Base-by-base conservation (phyloP, 2,888 invertebrate species). In the Latrodectus elegans region DNA sequence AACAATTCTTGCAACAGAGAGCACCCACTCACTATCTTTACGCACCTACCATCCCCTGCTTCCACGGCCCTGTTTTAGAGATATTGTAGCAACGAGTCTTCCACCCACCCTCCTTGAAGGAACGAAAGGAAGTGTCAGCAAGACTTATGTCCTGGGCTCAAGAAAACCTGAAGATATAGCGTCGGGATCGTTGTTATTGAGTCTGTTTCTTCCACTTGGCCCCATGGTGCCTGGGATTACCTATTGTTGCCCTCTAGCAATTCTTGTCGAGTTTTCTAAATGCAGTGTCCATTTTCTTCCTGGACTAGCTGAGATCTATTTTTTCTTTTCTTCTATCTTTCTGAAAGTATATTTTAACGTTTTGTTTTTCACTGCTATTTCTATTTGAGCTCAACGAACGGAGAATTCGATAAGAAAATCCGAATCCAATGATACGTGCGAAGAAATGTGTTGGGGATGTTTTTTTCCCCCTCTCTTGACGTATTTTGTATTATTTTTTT, bases 151-250 rank as follows among this genome's bases (percentile, higher is more conserved):
- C 78, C 52, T 55, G 22, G 84, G 78, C 67, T 77, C 73, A 84
- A 73, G 78, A 38, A 78, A 68, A 71, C 60, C 67, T 49, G 52
- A 22, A 78, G 55, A 72, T 70, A 77, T 73, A 73, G 76, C 72
- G 65, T 52, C 49, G 64, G 84, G 71, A 84, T 84, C 72, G 74
- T 38, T 71, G 78, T 84, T 84, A 84, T 84, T 78, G 84, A 84
- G 84, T 84, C 75, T 83, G 76, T 81, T 81, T 73, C 76, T 82
- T 60, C 83, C 76, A 76, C 72, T 84, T 78, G 84, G 78, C 82
- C 84, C 83, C 83, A 60, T 76, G 83, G 68, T 83, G 71, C 76
- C 75, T 76, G 76, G 60, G 83, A 83, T 83, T 83, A 83, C 83
- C 70, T 72, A 71, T 80, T 64, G 60, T 60, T 38, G 53, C 72